A percentile compares a stretch with the other conserved stretches of the same genome.
phyloP scores from a whole-genome alignment of 2,888 invertebrate species.

The Diaperis boleti region DNA sequence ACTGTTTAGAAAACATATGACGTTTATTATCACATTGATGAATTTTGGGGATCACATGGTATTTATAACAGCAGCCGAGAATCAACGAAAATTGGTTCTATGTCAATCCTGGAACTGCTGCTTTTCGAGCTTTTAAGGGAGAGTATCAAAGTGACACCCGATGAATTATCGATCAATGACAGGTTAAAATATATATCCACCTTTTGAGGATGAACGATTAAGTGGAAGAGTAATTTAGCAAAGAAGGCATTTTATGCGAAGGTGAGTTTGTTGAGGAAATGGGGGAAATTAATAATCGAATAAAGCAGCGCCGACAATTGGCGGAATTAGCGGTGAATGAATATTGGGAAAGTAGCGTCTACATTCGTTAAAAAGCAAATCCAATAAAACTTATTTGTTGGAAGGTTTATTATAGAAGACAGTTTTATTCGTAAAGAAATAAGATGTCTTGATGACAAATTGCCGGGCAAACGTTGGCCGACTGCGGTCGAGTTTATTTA shows the following conservation, averaged over 20 bases:
- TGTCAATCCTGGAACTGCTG: too few species aligned
- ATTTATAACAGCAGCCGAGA: too few species aligned
- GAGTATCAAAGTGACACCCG: too few species aligned
- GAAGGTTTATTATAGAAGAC: slow-evolving; percentile 41
- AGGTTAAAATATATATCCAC: too few species aligned
- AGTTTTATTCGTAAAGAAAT: slow-evolving; percentile 43
- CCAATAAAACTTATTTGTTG: slow-evolving; percentile 35
- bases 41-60: too few species aligned
- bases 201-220: background rate
- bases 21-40: too few species aligned
- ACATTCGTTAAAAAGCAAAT: slow-evolving; percentile 25
- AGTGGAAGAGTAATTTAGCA: background rate
- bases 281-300: background rate
- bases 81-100: too few species aligned
- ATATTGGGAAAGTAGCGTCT: background rate
- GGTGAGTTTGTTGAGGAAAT: too few species aligned
- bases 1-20: too few species aligned
- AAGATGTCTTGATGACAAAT: slow-evolving; percentile 45
- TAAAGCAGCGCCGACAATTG: background rate
- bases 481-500: slow-evolving; percentile 42
- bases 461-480: slow-evolving; percentile 38
- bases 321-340: background rate
- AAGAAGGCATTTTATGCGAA: background rate
- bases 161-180: too few species aligned
- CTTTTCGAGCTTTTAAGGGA: too few species aligned